Evolutionary conservation across 1,140 invertebrate genomes (phyloP).

Genomic region (Coptotermes formosanus): DNA sequence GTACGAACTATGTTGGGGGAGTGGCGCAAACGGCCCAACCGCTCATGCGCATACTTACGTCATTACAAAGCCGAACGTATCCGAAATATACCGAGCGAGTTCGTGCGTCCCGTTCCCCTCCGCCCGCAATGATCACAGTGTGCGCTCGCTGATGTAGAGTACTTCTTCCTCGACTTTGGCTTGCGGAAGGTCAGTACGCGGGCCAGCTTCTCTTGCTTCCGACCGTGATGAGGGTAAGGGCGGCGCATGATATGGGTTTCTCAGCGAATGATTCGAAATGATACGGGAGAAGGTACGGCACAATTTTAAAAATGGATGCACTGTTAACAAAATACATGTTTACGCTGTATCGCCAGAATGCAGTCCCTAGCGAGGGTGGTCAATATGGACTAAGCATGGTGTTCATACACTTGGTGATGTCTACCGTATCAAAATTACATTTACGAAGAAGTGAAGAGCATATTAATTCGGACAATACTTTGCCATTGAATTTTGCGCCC

Average conservation of each 20-base stretch:
- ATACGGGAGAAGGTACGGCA: too few species aligned
- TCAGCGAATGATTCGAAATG: background rate
- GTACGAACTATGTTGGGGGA: background rate
- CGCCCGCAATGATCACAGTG: background rate
- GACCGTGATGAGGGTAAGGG: background rate
- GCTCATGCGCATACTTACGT: background rate
- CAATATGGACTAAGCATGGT: too few species aligned
- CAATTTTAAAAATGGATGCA: too few species aligned
- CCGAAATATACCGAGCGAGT: background rate
- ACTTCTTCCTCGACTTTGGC: background rate
- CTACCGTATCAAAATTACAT: too few species aligned
- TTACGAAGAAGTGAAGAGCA: too few species aligned
- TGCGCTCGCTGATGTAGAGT: background rate
- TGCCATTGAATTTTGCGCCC: too few species aligned
- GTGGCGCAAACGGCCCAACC: background rate
- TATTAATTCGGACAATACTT: too few species aligned
- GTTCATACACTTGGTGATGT: too few species aligned
- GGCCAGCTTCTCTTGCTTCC: background rate
- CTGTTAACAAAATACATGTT: too few species aligned
- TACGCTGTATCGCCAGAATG: too few species aligned
- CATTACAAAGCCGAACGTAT: background rate
- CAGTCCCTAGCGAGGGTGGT: too few species aligned
- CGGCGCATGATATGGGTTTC: background rate
- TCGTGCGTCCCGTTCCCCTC: background rate
- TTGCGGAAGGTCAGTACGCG: conserved; percentile 2